Evolutionary conservation across 2,888 invertebrate species (phyloP).

Genomic region (Tigriopus californicus): DNA sequence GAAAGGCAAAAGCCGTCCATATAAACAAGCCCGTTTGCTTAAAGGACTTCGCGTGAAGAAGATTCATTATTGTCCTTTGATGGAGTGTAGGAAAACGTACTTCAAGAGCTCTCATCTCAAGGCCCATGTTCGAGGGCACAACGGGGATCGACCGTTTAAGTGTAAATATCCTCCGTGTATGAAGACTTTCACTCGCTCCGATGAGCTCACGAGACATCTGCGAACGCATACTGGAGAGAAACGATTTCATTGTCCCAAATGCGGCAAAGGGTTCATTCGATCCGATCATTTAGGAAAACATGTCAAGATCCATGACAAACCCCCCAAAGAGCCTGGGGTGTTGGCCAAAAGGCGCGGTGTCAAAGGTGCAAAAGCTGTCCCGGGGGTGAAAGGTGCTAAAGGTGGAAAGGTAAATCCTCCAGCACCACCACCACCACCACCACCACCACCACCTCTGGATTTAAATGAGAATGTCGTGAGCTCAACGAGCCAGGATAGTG

Average conservation of each 20-base stretch:
- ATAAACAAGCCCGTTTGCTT: too few relatives aligned
- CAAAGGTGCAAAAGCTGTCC: too few relatives aligned
- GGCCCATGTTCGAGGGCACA: constrained; percentile 9
- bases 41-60: too few relatives aligned
- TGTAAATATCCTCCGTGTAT: neutral
- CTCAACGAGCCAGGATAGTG: too few relatives aligned
- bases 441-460: too few relatives aligned
- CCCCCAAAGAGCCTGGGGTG: too few relatives aligned
- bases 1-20: too few relatives aligned
- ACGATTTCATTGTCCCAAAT: neutral
- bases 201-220: constrained; percentile 4
- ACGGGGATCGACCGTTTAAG: constrained; percentile 5
- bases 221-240: constrained; percentile 11
- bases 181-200: constrained; percentile 10
- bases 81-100: constrained; percentile 2
- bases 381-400: too few relatives aligned
- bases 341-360: too few relatives aligned
- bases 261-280: neutral
- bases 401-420: too few relatives aligned
- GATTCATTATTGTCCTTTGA: neutral
- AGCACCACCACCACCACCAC: too few relatives aligned
- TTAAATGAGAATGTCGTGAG: too few relatives aligned
- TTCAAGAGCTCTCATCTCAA: constrained; percentile 6
- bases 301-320: constrained; percentile 3
- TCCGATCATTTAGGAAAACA: constrained; percentile 8